Base-by-base conservation (phyloP, 1,140 invertebrate genomes). In the Heliconius hewitsoni region DNA sequence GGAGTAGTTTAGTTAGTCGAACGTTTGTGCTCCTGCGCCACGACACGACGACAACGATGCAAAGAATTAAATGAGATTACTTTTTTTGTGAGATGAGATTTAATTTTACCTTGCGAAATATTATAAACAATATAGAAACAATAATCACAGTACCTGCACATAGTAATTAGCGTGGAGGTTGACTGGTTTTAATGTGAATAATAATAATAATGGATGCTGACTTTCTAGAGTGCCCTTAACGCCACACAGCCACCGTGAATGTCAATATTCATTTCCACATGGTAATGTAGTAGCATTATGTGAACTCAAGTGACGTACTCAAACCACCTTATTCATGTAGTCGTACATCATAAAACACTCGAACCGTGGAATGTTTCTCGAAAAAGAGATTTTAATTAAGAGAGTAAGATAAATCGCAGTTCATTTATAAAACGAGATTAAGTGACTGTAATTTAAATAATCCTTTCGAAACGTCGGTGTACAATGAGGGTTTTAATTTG, bases 381-480 rank as follows among this genome's bases (percentile, higher is more conserved):
- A 79, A 70, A 73, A 50, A 60, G 73, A 79, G 55, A 74, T 79
- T 74, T 79, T 79, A 79, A 79, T 80, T 72, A 75, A 52, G 30
- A 78, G 52, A 55, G 73, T 75, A 80, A 83, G 78, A 78, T 83
- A 79, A 76, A 80, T 76, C 75, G 76, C 82, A 74, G 55, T 74
- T 52, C 79, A 81, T 83, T 81, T 74, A 78, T 76, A 74, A 71
- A 76, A 71, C 79, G 46, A 57, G 74, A 75, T 78, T 81, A 71
- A 81, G 76, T 57, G 82, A 71, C 71, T 78, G 73, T 83, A 81
- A 83, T 81, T 83, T 81, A 83, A 83, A 81, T 83, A 81, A 78
- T 83, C 76, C 71, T 57, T 74, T 73, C 19, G 39, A 23, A 74
- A 23, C 37, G 19, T 76, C 23, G 57, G 19, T 55, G 30, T 37